A percentile compares a stretch with the other conserved stretches of the same genome.
phyloP scores from a whole-genome alignment of 2,888 invertebrate genomes.

The Iselma pallidipennis region DNA sequence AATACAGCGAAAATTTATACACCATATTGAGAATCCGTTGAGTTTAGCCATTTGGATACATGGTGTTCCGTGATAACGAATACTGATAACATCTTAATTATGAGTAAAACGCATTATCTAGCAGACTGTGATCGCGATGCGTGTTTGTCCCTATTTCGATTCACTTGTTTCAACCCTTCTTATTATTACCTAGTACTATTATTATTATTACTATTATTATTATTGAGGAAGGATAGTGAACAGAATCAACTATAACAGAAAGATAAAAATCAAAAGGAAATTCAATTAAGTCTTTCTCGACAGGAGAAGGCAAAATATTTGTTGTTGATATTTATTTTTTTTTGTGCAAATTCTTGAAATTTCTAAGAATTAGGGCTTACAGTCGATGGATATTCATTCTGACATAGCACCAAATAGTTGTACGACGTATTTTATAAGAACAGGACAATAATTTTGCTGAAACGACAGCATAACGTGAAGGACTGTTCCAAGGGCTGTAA shows the following conservation, averaged over 20 bases:
- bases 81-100: constrained; percentile 56
- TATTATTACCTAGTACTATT: constrained; percentile 5
- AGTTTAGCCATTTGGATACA: constrained; percentile 48
- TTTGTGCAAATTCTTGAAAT: not conserved
- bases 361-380: not conserved
- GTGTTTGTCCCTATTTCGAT: constrained; percentile 49
- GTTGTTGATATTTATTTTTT: not conserved
- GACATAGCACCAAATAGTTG: too few species aligned
- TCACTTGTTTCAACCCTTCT: constrained; percentile 42
- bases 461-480: not conserved
- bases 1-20: constrained; percentile 22
- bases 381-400: too few species aligned
- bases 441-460: not conserved
- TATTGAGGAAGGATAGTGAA: not conserved
- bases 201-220: not conserved
- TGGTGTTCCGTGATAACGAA: constrained; percentile 50
- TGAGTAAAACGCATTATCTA: constrained; percentile 58
- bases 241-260: not conserved
- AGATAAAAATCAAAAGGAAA: not conserved
- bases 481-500: not conserved
- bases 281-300: not conserved
- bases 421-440: not conserved
- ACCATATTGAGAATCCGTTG: constrained; percentile 55
- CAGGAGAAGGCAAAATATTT: not conserved
- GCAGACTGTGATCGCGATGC: constrained; percentile 53